Base-by-base conservation (phyloP, 2,888 invertebrate genomes). In the Sisyra nigra region DNA sequence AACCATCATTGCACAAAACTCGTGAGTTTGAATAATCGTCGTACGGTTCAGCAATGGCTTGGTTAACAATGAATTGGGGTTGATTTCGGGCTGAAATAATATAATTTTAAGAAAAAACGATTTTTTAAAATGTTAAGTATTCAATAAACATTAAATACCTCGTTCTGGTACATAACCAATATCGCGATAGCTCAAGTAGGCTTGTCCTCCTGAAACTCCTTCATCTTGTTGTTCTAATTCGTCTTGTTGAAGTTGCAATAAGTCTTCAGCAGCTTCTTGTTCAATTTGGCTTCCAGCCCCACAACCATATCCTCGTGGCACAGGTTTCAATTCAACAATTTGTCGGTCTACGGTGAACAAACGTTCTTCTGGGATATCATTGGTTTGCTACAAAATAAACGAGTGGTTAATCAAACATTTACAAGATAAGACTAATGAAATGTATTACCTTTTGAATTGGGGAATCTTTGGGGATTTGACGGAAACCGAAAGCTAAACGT, bases 401-500 rank as follows among this genome's bases (percentile, higher is more conserved):
- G 10, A 15, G 4, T 14, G 4, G 6, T 10, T 15, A 35, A 9
- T 36, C 17, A 36, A 15, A 11, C 3, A 40, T 47, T 40, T 32
- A 43, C 39, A 38, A 7, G n/a, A n/a, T 11, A 31, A 24, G 8
- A 3, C 13, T 10, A 4, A 24, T 24, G 24, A 24, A 7, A 5
- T 3, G 14, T n/a, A 33, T 30, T 48, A 48, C 48, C 34, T 45
- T 43, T 17, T 42, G 36, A 14, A 54, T 52, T 15, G 57, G 54
- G 0, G 56, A 54, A 41, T 71, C 66, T 11, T 59, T 52, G 2
- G 73, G 74, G 10, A 61, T 45, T 11, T 61, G 64, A 8, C 60
- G 57, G 46, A 68, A 71, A 2, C 73, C 74, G 48, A 66, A 73
- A 3, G 65, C 56, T 6, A 74, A 51, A 47, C 61, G 63, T 7